Evolutionary conservation across 2,888 invertebrate species (phyloP), one percentile per base, ranked within the genome.

Genomic region (Ditylenchus weischeri): DNA sequence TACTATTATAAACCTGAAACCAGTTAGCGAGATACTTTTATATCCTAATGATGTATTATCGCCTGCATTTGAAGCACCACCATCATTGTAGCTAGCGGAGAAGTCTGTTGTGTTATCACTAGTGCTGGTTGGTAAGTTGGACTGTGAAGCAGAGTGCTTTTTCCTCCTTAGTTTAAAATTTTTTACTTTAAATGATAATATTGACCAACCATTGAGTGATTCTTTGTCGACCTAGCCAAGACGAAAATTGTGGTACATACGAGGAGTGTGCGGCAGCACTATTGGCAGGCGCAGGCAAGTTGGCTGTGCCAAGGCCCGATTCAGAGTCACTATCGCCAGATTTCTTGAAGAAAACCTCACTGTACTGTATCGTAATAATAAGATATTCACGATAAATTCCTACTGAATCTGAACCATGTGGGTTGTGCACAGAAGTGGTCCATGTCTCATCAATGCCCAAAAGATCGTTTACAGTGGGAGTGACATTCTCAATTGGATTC

Each of bases 171-270:
- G 70, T 62, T 21, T 15, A 63, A 0, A 18, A 62, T 38, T 64
- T 66, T n/a, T 7, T n/a, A 10, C 54, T 13, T 23, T 7, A 54
- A 54, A 23, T 54, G 7, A 54, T 23, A 21, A 19, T 19, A 48
- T 47, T 50, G 0, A 23, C 61, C 61, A 43, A 74, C 74, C 74
- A 74, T 47, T 75, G 59, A 8, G 70, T 57, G 35, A 76, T 57
- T 57, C 74, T 74, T 60, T 76, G 76, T 10, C 74, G 60, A 23
- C 74, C 76, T 38, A 74, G 47, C 64, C 69, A 76, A 21, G 69
- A 68, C 23, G 74, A 76, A 49, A 74, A 64, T 50, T 74, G 66
- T 10, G 75, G 70, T 35, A 73, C 69, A 57, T 72, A 72, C 15
- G 75, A 65, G n/a, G 51, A 29, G 23, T 38, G 23, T 38, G 64